Evolutionary conservation across 23 tunicate species (phyloP), one percentile per base, ranked within the genome.

Genomic region (Clavelina lepadiformis): DNA sequence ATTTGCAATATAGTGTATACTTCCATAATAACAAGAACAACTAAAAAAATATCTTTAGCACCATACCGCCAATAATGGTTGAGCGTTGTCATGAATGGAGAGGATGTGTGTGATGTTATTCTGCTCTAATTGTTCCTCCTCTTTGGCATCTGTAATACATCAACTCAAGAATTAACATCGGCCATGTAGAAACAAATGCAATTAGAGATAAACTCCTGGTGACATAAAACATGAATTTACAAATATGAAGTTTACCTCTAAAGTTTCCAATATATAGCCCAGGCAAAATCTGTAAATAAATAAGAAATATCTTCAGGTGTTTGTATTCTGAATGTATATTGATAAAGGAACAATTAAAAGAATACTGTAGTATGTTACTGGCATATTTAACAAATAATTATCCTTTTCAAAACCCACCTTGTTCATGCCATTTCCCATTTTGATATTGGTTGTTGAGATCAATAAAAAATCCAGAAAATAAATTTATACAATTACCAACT

Each of bases 401-500:
- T 19, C 0, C 0, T 20, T 55, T 13, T 24, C 7, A n/a, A 50
- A 67, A 26, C 68, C 56, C 57, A 84, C 93, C 93, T 84, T 84
- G 61, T 76, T 76, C 83, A 84, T 84, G 31, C 93, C 93, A 63
- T 84, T 84, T 56, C 93, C 93, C 93, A 84, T 84, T 0, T 11
- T 50, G 35, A 63, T n/a, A n/a, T n/a, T n/a, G n/a, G n/a, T n/a
- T n/a, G n/a, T n/a, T n/a, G n/a, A n/a, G n/a, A n/a, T n/a, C n/a
- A n/a, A n/a, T n/a, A n/a, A n/a, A n/a, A n/a, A n/a, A n/a, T n/a
- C n/a, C n/a, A n/a, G n/a, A n/a, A n/a, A n/a, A n/a, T n/a, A n/a
- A n/a, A n/a, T n/a, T n/a, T n/a, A n/a, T n/a, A n/a, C n/a, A n/a
- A n/a, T n/a, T n/a, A n/a, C n/a, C n/a, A n/a, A n/a, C n/a, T n/a